These are phyloP conservation scores for Rhyacophila evoluta DNA, from an alignment of 2,888 invertebrate species.

Conservation along the genomic window DNA sequence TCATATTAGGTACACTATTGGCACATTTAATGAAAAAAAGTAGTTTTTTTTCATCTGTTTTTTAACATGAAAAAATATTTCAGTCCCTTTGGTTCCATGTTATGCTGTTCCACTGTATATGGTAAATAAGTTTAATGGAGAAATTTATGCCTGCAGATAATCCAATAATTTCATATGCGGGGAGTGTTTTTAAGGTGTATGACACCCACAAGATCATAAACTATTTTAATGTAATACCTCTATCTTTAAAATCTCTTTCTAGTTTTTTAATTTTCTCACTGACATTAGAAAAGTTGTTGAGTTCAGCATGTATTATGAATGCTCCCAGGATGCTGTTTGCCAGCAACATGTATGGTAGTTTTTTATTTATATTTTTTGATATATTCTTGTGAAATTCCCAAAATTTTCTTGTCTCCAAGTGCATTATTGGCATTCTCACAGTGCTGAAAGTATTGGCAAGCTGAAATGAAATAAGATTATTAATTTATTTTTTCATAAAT, in stretches of 20 bases:
- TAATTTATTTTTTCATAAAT: too few relatives aligned
- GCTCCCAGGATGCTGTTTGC: constrained; percentile 70
- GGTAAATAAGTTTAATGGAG: too few relatives aligned
- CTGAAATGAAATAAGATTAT: constrained; percentile 63
- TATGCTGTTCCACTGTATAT: too few relatives aligned
- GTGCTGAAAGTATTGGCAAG: constrained; percentile 74
- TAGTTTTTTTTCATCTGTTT: too few relatives aligned
- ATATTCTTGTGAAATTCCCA: constrained; percentile 68
- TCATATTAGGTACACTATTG: too few relatives aligned
- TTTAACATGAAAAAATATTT: too few relatives aligned
- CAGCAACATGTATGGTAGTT: constrained; percentile 65
- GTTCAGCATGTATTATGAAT: constrained; percentile 73
- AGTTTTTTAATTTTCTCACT: constrained; percentile 62
- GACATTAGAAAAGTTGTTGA: constrained; percentile 65
- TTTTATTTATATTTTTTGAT: constrained; percentile 68
- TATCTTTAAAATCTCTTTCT: constrained; percentile 57
- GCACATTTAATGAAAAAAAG: too few relatives aligned
- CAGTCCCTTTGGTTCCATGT: too few relatives aligned
- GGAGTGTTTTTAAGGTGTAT: too few relatives aligned
- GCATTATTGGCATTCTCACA: constrained; percentile 74
- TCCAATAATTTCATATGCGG: too few relatives aligned
- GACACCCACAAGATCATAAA: too few relatives aligned
- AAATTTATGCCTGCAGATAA: too few relatives aligned
- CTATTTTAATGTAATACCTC: background rate
- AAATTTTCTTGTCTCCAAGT: constrained; percentile 66